Evolutionary conservation across 2,113 vertebrate genomes (phyloP), one percentile per base, ranked within the genome.

Genomic region (Pteronura brasiliensis): DNA sequence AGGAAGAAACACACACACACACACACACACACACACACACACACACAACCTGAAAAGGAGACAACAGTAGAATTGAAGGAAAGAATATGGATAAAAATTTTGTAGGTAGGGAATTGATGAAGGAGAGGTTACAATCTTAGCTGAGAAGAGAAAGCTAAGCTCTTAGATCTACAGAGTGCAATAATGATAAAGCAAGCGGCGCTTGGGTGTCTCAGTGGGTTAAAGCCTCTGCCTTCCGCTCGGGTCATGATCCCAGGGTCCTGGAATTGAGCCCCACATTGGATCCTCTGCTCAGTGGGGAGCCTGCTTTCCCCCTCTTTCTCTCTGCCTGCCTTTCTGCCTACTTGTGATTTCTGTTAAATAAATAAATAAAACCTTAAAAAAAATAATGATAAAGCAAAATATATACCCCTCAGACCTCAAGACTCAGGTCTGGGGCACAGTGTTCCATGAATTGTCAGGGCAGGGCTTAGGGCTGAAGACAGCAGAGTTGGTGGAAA

Each of bases 201-300:
- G 52, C 52, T 17, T 55, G 5, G 17, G 52, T 18, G 52, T 18
- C 52, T 55, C 52, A 55, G 52, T 55, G 52, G 52, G 52, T 18
- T 55, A 55, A 52, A 55, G 15, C 52, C 17, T 55, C 52, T 55
- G 52, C 52, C 52, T 55, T 55, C 5, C 0, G 17, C 52, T 55
- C 5, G 5, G 52, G 52, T 55, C 52, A 55, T 55, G 15, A 17
- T 55, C 17, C 17, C 17, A 55, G 17, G 52, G 17, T 55, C 52
- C 52, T 55, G 52, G 52, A 5, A 55, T 55, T 6, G 52, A 55
- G 52, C 6, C 52, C 52, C 52, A 18, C 5, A 18, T 55, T 5
- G 4, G 17, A 17, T 2, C 18, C 1, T 55, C 52, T 55, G 17
- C 52, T 55, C 5, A 6, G 4, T 1, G 1, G 52, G 52, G 52